These are phyloP conservation scores for Tetraodon nigroviridis DNA, from an alignment of 2,113 vertebrate species.

Conservation along the genomic window DNA sequence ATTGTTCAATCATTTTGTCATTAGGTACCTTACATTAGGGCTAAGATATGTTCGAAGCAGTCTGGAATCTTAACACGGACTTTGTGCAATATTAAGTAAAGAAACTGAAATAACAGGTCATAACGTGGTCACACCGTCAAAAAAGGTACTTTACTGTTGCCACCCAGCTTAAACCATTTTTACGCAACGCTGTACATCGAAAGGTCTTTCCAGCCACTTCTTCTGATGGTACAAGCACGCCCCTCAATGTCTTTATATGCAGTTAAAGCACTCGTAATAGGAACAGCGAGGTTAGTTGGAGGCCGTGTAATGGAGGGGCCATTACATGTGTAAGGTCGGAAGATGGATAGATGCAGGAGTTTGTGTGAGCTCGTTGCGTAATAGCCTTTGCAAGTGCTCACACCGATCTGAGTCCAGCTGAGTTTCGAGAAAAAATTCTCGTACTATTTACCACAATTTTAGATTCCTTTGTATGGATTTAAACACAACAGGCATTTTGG, in stretches of 20 bases:
- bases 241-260: background rate
- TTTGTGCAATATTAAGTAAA: too few species aligned
- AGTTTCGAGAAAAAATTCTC: too few species aligned
- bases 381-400: background rate
- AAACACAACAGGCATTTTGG: too few species aligned
- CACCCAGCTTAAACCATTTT: constrained; percentile 13
- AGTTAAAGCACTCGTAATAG: background rate
- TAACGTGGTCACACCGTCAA: too few species aligned
- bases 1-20: constrained; percentile 7
- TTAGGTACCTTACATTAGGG: constrained; percentile 14
- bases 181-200: constrained; percentile 9
- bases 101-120: too few species aligned
- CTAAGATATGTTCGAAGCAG: background rate
- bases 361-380: background rate
- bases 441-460: too few species aligned
- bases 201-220: constrained; percentile 30
- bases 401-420: background rate
- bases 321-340: background rate
- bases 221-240: background rate
- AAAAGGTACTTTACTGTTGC: constrained; percentile 1
- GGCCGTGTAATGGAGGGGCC: background rate
- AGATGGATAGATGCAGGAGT: background rate
- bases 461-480: too few species aligned
- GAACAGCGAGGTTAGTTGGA: background rate
- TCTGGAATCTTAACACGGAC: too few species aligned